These are phyloP conservation scores for Hipparchia semele DNA, from an alignment of 2,888 invertebrate genomes.

Conservation along the genomic window DNA sequence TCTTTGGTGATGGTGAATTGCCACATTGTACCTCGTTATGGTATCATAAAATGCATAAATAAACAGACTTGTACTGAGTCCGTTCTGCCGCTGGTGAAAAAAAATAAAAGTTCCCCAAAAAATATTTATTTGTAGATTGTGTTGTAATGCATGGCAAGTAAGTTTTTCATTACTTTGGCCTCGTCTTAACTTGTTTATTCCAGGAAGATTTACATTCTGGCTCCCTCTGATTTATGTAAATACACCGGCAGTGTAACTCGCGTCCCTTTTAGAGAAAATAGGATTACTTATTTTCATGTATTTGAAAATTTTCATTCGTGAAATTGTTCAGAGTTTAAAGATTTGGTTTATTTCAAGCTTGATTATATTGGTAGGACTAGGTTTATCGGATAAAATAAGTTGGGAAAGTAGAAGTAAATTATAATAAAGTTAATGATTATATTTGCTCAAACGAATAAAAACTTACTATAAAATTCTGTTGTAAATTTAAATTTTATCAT, in stretches of 20 bases:
- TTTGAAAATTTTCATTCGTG: slow-evolving; percentile 2
- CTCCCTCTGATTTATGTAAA: slow-evolving; percentile 45
- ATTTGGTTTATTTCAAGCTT: neutral
- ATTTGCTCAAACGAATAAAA: too few relatives aligned
- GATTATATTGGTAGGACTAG: too few relatives aligned
- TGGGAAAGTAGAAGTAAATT: too few relatives aligned
- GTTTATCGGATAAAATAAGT: too few relatives aligned
- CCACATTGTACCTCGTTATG: too few relatives aligned
- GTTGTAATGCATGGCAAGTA: slow-evolving; percentile 10
- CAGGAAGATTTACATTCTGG: slow-evolving; percentile 37
- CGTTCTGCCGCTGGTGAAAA: too few relatives aligned
- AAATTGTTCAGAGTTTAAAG: neutral
- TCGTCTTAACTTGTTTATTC: slow-evolving; percentile 42
- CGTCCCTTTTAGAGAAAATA: slow-evolving; percentile 13
- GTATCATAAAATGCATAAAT: too few relatives aligned
- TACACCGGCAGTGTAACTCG: slow-evolving; percentile 35
- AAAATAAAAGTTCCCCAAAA: neutral
- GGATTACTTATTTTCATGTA: slow-evolving; percentile 7
- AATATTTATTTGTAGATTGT: neutral
- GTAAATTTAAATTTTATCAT: too few relatives aligned
- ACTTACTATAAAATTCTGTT: too few relatives aligned
- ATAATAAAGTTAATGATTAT: too few relatives aligned
- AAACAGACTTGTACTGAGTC: too few relatives aligned
- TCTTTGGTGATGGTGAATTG: too few relatives aligned
- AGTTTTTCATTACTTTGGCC: slow-evolving; percentile 25